Percentiles rank a stretch among this genome's conserved stretches.
Evolutionary conservation across 2,113 vertebrate genomes (phyloP).

Genomic region (Brachionichthys hirsutus): DNA sequence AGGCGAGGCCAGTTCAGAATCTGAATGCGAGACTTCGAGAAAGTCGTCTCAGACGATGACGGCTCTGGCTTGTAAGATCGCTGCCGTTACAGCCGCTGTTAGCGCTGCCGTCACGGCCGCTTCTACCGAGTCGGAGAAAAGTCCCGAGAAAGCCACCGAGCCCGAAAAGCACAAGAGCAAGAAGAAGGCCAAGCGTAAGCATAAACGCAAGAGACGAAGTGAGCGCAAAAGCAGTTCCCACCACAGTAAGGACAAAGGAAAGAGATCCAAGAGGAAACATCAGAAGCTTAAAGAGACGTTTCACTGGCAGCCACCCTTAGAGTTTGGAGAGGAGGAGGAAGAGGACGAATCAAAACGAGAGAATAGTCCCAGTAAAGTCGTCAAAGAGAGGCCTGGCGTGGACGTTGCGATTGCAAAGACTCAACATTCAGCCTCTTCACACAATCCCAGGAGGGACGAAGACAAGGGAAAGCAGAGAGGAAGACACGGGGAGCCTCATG

Average conservation of each 20-base stretch:
- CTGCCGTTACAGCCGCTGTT: neutral
- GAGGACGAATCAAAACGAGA: slow-evolving; percentile 74
- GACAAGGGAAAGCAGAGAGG: slow-evolving; percentile 35
- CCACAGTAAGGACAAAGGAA: slow-evolving; percentile 81
- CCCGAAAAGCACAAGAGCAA: slow-evolving; percentile 74
- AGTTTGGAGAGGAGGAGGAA: slow-evolving; percentile 94
- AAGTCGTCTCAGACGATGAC: slow-evolving; percentile 31
- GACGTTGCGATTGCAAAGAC: slow-evolving; percentile 40
- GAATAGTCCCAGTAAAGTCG: slow-evolving; percentile 39
- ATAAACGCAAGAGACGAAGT: slow-evolving; percentile 75
- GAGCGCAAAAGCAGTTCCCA: slow-evolving; percentile 75
- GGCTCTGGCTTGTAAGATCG: slow-evolving; percentile 11
- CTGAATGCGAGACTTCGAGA: slow-evolving; percentile 69
- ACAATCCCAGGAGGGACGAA: slow-evolving; percentile 39
- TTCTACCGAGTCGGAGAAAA: slow-evolving; percentile 59
- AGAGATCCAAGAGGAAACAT: slow-evolving; percentile 88
- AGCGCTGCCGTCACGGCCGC: neutral
- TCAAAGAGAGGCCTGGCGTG: slow-evolving; percentile 22
- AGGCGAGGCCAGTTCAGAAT: slow-evolving; percentile 91
- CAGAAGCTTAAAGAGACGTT: slow-evolving; percentile 89
- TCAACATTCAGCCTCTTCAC: slow-evolving; percentile 17
- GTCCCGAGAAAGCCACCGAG: slow-evolving; percentile 54
- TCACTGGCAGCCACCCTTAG: slow-evolving; percentile 95
- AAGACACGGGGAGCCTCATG: slow-evolving; percentile 45
- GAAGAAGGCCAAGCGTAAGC: slow-evolving; percentile 83